These are phyloP conservation scores for Trachemys scripta DNA, from an alignment of 2,113 vertebrate species.

Conservation along the genomic window DNA sequence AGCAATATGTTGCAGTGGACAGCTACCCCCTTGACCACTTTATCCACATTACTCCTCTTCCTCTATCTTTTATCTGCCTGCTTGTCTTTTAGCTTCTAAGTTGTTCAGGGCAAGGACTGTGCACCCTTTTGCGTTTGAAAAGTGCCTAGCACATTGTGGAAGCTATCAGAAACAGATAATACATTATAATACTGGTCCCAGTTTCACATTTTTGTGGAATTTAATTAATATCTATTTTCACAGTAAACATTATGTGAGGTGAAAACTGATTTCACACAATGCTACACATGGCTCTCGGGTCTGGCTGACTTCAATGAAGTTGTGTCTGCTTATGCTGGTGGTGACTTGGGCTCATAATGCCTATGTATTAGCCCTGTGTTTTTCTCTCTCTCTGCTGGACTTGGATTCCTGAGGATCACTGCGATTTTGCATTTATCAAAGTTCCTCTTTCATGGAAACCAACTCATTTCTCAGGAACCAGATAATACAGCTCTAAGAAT, in stretches of 20 bases:
- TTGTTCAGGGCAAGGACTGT: neutral
- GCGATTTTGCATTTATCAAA: neutral
- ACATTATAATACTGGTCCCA: fast-evolving
- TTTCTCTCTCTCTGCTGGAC: no score
- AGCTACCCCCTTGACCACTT: neutral
- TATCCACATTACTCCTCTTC: neutral
- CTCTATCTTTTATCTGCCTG: neutral
- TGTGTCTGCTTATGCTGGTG: neutral
- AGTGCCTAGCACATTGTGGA: neutral
- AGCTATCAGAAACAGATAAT: neutral
- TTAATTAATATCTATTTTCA: neutral
- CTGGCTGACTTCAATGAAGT: neutral
- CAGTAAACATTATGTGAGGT: fast-evolving
- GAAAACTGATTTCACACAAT: no score
- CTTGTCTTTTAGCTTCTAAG: neutral
- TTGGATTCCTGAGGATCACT: neutral
- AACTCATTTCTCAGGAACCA: no score
- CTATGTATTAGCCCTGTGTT: neutral
- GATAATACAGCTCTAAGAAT: neutral
- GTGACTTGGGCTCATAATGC: neutral
- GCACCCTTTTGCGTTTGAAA: neutral
- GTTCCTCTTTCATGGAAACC: neutral
- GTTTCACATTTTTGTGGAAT: neutral
- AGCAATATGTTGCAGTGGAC: neutral
- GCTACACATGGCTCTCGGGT: no score